phyloP scores from a whole-genome alignment of 1,140 invertebrate species.

The Sarcophaga bullata region DNA sequence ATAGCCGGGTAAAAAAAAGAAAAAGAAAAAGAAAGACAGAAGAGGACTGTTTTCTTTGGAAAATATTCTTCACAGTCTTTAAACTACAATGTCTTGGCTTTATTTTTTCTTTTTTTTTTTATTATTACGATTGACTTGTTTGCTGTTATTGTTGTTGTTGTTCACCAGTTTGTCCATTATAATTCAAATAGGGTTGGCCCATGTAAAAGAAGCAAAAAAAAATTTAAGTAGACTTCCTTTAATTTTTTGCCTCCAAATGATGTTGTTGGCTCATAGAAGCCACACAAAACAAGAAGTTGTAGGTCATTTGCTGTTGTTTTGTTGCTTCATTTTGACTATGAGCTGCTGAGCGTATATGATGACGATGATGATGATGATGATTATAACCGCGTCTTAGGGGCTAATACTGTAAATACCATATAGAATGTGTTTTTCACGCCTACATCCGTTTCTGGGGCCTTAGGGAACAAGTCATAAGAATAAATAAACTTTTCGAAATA shows the following conservation, averaged over 20 bases:
- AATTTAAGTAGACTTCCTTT: neutral
- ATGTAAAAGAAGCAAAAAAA: neutral
- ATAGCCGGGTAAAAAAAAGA: too few species aligned
- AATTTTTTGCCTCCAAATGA: neutral
- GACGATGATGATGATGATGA: neutral
- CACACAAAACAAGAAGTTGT: neutral
- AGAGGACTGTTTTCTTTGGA: too few species aligned
- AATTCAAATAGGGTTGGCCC: neutral
- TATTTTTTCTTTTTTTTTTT: neutral
- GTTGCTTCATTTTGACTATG: neutral
- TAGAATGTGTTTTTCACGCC: conserved; percentile 39
- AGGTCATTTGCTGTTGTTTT: neutral
- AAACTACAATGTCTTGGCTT: too few species aligned
- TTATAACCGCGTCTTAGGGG: conserved; percentile 26
- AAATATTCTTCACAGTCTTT: too few species aligned
- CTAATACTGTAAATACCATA: conserved; percentile 34
- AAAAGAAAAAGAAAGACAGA: too few species aligned
- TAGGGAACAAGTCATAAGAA: conserved; percentile 39
- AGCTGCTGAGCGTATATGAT: neutral
- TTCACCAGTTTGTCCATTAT: neutral
- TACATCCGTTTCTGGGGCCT: conserved; percentile 26
- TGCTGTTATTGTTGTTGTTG: neutral
- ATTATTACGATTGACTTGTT: neutral
- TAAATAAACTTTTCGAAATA: conserved; percentile 33
- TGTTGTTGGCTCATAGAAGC: neutral